Conservation (phyloP, 2,113 vertebrate species). For the Condylura cristata region DNA sequence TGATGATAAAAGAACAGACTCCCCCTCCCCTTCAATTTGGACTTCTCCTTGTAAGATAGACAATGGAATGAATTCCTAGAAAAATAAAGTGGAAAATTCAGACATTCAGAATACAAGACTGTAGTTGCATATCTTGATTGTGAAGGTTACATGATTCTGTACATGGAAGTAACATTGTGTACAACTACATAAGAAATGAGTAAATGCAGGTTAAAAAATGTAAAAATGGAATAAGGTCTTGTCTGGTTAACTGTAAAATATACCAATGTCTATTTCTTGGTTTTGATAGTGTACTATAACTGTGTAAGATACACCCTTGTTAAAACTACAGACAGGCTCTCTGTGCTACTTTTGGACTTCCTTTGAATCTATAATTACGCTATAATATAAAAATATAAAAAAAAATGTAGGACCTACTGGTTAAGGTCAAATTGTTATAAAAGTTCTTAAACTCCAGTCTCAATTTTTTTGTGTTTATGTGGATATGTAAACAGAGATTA, state of each 20-base stretch:
- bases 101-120: background rate
- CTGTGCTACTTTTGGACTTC: constrained; percentile 10
- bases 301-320: background rate
- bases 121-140: background rate
- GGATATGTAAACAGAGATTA: background rate
- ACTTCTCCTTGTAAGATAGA: too few relatives aligned
- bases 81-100: background rate
- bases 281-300: background rate
- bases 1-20: background rate
- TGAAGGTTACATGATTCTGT: background rate
- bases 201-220: background rate
- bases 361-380: background rate
- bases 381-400: background rate
- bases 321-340: background rate
- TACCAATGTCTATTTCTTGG: background rate
- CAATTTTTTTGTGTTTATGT: background rate
- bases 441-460: background rate
- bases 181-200: background rate
- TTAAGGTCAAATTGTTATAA: constrained; percentile 11
- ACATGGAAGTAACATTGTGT: background rate
- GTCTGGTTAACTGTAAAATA: background rate
- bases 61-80: background rate
- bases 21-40: background rate
- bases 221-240: background rate
- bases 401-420: background rate